phyloP scores from a whole-genome alignment of 2,113 vertebrate species.

The Dipodomys stephensi region DNA sequence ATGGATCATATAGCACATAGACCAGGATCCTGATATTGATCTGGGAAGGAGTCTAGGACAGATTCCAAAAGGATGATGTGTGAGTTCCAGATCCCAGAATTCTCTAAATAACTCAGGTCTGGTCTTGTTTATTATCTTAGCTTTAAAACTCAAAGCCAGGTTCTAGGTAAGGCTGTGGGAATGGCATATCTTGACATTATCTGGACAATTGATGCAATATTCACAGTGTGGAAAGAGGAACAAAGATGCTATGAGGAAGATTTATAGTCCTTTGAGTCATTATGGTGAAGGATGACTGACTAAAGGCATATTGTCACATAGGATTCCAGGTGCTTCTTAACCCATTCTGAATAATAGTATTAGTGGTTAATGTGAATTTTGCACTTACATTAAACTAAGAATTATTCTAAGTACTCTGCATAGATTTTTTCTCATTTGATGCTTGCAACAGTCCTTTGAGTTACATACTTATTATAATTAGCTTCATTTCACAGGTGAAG shows the following conservation, averaged over 20 bases:
- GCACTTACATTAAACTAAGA: neutral
- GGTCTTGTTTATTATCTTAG: neutral
- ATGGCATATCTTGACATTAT: neutral
- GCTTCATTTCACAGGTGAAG: neutral
- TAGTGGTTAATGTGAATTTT: neutral
- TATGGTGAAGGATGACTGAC: neutral
- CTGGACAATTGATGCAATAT: neutral
- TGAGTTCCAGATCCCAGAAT: neutral
- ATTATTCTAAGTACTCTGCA: neutral
- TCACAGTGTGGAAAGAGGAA: neutral
- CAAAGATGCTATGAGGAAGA: neutral
- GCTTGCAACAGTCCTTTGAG: neutral
- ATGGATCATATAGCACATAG: neutral
- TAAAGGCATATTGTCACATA: neutral
- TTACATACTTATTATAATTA: neutral
- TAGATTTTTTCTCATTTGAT: neutral
- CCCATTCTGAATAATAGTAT: neutral
- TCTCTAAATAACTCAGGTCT: neutral
- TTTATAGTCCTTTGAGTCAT: neutral
- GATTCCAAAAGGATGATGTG: neutral
- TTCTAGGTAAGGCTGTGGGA: neutral
- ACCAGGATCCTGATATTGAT: neutral
- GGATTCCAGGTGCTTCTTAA: neutral
- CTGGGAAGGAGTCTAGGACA: neutral
- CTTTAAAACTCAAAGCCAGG: slow-evolving; percentile 15